Evolutionary conservation across 2,888 invertebrate species (phyloP), one percentile per base, ranked within the genome.

Genomic region (Melanophora roralis): DNA sequence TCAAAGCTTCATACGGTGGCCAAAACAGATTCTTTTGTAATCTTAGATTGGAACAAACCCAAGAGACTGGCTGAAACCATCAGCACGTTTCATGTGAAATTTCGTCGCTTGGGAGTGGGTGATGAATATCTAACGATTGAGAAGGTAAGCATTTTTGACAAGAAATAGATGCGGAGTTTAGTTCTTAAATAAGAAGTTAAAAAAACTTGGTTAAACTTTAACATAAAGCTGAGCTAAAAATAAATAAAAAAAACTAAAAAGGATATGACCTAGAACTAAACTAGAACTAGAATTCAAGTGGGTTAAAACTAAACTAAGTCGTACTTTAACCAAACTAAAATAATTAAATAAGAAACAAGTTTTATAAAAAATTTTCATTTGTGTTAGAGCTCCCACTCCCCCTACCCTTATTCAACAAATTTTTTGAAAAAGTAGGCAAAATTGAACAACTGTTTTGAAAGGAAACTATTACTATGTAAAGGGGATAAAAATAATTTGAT

Each of bases 31-130:
- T 94, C 93, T 86, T 96, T 94, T 89, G 95, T 94, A 0, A 94
- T 96, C 64, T 90, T 96, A 0, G 94, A 94, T 86, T 96, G 96
- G 96, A 92, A 93, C 0, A 90, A 93, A 0, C 96, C 96, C 0
- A 92, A 93, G 53, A 92, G 92, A 0, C 88, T 95, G 16, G 92
- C 93, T 0, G 94, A 95, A 55, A 95, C 95, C 0, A 94, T 96
- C 2, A 92, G 91, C 82, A 91, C 91, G 79, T 94, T 93, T 88
- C 93, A 93, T 84, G 87, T 94, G 47, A 92, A 93, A 84, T 93
- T 92, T 85, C 91, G 92, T 82, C 91, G 92, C 0, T 85, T 93
- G 34, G 90, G 91, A 34, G 88, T 86, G 12, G 92, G 91, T 0
- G 92, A 92, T 64, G 92, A 92, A n/a, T 93, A 93, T 85, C 89